Evolutionary conservation across 2,888 invertebrate genomes (phyloP), one percentile per base, ranked within the genome.

Genomic region (Temnothorax unifasciatus): DNA sequence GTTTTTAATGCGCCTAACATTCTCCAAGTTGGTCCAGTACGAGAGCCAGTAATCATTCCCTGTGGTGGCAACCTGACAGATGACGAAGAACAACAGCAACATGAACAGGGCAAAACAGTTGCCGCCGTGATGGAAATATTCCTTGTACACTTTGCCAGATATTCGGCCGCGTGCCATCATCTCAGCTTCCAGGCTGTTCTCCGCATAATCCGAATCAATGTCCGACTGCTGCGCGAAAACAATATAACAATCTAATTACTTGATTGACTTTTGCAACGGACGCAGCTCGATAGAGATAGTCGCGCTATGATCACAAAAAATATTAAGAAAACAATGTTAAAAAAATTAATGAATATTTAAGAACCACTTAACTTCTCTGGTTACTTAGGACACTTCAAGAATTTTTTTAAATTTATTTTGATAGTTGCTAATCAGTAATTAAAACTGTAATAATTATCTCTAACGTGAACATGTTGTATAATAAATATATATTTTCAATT

Each of bases 21-120:
- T 71, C 74, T 94, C 93, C 29, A 92, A 5, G 34, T 92, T 93
- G 3, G 92, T 92, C 97, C 97, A 98, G 91, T 96, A 96, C 89
- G 97, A 97, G 0, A 98, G 95, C 96, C 97, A 98, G 91, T 96
- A 97, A 91, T 98, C 98, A 0, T 96, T 96, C 0, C 96, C 96
- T 25, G 97, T 97, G 0, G 97, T 96, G 25, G 96, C 94, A 0
- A 95, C 93, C 92, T 97, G 97, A 0, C 97, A 96, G 5, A 96
- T 74, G 0, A 96, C n/a, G 61, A 97, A 95, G 0, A 96, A 93
- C 0, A 95, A 6, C 0, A 96, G 54, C 0, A 97, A 95, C 0
- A 96, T 69, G 0, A 93, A 18, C 0, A 97, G 95, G 0, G 96
- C 93, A 63, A 94, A 95, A 87, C 96, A 95, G 21, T 96, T 97